Evolutionary conservation across 2,113 vertebrate genomes (phyloP).

Genomic region (Felis chaus): DNA sequence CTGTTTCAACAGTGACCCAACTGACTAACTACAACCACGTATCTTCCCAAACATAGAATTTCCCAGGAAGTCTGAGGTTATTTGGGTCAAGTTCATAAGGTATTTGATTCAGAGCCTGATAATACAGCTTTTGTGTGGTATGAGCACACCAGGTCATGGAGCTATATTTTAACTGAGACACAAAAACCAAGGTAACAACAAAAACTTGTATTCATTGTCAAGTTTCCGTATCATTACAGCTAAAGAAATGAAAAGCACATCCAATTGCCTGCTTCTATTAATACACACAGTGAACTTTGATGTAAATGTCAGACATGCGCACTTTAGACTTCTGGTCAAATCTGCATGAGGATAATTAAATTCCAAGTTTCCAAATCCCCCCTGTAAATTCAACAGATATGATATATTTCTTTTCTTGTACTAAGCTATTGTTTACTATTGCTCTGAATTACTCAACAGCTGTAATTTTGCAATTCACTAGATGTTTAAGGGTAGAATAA

Average conservation of each 20-base stretch:
- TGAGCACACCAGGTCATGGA: neutral
- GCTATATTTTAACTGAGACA: constrained; percentile 66
- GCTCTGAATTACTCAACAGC: constrained; percentile 40
- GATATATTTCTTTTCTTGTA: constrained; percentile 50
- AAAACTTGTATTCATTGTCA: constrained; percentile 48
- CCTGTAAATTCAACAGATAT: constrained; percentile 49
- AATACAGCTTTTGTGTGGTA: constrained; percentile 37
- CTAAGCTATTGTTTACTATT: constrained; percentile 38
- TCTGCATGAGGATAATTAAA: constrained; percentile 70
- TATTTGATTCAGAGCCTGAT: constrained; percentile 58
- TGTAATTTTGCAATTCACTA: constrained; percentile 33
- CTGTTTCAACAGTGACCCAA: neutral
- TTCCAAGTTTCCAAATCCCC: constrained; percentile 57
- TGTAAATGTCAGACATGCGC: constrained; percentile 67
- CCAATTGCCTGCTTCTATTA: constrained; percentile 56
- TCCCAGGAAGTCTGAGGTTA: constrained; percentile 61
- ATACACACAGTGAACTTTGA: constrained; percentile 43
- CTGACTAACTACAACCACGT: neutral
- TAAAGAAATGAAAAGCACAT: constrained; percentile 48
- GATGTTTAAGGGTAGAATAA: neutral
- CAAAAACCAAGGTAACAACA: constrained; percentile 56
- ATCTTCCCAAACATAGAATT: constrained; percentile 46
- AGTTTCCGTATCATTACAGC: constrained; percentile 57
- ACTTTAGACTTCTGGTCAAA: constrained; percentile 67
- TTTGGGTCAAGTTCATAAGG: constrained; percentile 51